phyloP scores from a whole-genome alignment of 2,888 invertebrate genomes.

The Vesta saturnalis region DNA sequence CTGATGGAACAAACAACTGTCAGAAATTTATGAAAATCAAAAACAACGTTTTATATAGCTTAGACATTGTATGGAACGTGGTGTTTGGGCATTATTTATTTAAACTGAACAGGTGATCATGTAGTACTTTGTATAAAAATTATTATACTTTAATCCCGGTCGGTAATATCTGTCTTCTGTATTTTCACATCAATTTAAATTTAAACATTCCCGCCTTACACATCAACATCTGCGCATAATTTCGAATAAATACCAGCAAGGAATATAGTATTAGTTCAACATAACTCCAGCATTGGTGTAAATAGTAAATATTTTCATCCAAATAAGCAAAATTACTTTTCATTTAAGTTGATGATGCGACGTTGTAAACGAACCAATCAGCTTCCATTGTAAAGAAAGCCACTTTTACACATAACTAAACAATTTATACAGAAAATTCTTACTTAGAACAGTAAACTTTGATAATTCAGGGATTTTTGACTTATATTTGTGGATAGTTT shows the following conservation, averaged over 20 bases:
- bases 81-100: no score
- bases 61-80: no score
- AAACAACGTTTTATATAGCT: no score
- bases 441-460: neutral
- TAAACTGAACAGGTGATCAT: no score
- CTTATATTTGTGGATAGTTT: no score
- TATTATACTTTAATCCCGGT: neutral
- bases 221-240: neutral
- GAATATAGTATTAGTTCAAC: slow-evolving; percentile 15
- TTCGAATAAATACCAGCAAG: slow-evolving; percentile 10
- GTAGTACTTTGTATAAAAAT: no score
- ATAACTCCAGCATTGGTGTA: neutral
- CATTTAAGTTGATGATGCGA: slow-evolving; percentile 49
- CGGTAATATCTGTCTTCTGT: neutral
- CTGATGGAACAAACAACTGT: no score
- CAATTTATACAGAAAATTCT: neutral
- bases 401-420: slow-evolving; percentile 35
- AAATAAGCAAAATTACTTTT: slow-evolving; percentile 49
- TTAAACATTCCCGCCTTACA: slow-evolving; percentile 8
- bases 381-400: slow-evolving; percentile 32
- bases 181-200: slow-evolving; percentile 10
- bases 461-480: neutral
- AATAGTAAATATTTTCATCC: slow-evolving; percentile 7
- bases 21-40: no score
- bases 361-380: slow-evolving; percentile 51